These are phyloP conservation scores for Dryocosmus kuriphilus DNA, from an alignment of 2,888 invertebrate genomes.

Conservation along the genomic window DNA sequence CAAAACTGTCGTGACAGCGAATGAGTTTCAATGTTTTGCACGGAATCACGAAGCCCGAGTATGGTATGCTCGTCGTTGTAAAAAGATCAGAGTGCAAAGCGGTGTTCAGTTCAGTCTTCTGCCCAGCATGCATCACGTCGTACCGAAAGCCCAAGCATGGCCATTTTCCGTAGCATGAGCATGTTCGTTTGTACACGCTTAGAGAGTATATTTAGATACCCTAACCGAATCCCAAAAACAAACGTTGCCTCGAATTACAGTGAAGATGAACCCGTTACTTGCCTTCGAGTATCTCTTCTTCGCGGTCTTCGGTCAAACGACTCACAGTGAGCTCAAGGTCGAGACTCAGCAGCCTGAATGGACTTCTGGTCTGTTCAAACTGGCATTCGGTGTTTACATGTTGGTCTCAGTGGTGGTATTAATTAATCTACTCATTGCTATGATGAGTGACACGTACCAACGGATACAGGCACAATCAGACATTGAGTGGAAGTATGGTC, in stretches of 20 bases:
- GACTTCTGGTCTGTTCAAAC: constrained; percentile 92
- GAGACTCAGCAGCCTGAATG: constrained; percentile 86
- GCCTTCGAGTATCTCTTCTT: constrained; percentile 99
- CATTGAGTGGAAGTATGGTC: constrained; percentile 89
- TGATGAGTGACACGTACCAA: constrained; percentile 99
- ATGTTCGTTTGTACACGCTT: constrained; percentile 69
- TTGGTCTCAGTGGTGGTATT: constrained; percentile 98
- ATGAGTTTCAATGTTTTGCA: constrained; percentile 51
- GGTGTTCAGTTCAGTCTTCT: constrained; percentile 43
- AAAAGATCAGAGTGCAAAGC: constrained; percentile 41
- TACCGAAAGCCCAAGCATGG: constrained; percentile 69
- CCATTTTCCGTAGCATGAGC: constrained; percentile 73
- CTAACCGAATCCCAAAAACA: constrained; percentile 45
- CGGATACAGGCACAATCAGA: constrained; percentile 96
- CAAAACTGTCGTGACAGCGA: constrained; percentile 35
- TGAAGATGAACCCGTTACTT: constrained; percentile 91
- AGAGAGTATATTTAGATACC: constrained; percentile 57
- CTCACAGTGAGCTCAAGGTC: constrained; percentile 90
- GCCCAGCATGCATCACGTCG: constrained; percentile 53
- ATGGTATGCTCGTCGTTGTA: constrained; percentile 35
- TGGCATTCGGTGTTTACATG: constrained; percentile 98
- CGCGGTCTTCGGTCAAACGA: constrained; percentile 97
- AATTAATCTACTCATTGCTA: constrained; percentile 99
- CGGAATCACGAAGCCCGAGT: constrained; percentile 47
- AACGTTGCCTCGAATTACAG: constrained; percentile 79